Percentiles rank a stretch among this genome's conserved stretches.
phyloP scores from a whole-genome alignment of 1,140 invertebrate species.

The Anastrepha obliqua region DNA sequence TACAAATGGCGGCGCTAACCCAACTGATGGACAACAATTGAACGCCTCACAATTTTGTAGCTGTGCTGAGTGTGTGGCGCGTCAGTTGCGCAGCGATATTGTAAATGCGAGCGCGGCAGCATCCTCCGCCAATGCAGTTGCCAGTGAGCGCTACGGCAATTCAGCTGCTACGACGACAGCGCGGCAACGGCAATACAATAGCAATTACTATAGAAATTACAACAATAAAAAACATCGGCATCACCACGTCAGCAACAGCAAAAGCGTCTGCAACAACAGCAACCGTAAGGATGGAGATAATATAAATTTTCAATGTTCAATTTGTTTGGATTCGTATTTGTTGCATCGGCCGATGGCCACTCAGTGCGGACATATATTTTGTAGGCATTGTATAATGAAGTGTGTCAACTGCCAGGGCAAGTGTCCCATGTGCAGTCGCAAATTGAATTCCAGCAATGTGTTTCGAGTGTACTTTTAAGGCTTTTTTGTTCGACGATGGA shows the following conservation, averaged over 20 bases:
- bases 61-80: background rate
- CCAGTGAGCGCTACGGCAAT: background rate
- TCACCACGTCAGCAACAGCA: background rate
- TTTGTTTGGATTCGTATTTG: slow-evolving; percentile 38
- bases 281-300: background rate
- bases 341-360: slow-evolving; percentile 38
- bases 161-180: background rate
- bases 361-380: slow-evolving; percentile 40
- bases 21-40: background rate
- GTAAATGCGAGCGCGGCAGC: background rate
- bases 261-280: background rate
- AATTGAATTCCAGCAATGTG: slow-evolving; percentile 21
- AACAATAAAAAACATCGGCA: background rate
- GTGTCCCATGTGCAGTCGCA: slow-evolving; percentile 40
- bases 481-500: background rate
- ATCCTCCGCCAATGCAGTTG: background rate
- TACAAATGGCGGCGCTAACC: background rate
- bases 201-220: background rate
- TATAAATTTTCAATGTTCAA: slow-evolving; percentile 31
- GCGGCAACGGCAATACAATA: background rate
- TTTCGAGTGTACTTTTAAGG: slow-evolving; percentile 42
- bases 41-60: background rate
- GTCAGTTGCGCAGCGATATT: background rate
- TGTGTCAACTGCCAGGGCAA: slow-evolving; percentile 13
- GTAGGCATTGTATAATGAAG: slow-evolving; percentile 35